These are phyloP conservation scores for Amphiura filiformis DNA, from an alignment of 35 echinoderm and acorn worm genomes.

Conservation along the genomic window DNA sequence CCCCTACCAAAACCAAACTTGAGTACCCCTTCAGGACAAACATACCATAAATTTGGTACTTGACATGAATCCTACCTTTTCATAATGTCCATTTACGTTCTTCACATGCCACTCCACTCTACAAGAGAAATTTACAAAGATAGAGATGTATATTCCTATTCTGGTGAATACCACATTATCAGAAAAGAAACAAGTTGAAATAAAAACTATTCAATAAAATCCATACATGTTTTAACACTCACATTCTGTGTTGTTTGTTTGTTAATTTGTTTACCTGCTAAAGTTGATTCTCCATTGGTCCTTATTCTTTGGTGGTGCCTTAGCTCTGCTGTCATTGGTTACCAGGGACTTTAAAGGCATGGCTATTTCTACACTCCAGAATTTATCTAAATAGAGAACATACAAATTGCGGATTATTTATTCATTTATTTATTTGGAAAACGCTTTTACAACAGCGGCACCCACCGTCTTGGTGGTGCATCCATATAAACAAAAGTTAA, in stretches of 20 bases:
- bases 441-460: no score
- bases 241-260: no score
- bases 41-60: no score
- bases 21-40: no score
- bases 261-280: conserved; percentile 70
- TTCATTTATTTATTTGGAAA: background rate
- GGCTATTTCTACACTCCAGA: conserved; percentile 78
- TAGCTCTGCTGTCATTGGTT: conserved; percentile 45
- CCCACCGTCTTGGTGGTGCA: no score
- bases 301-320: conserved; percentile 60
- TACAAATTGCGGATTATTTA: background rate
- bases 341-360: conserved; percentile 61
- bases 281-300: conserved; percentile 90
- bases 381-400: conserved; percentile 40
- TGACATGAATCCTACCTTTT: conserved; percentile 78
- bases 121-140: conserved; percentile 12
- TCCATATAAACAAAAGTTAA: no score
- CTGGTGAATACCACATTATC: no score
- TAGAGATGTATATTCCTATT: no score
- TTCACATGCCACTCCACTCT: conserved; percentile 88
- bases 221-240: no score
- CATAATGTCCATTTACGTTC: conserved; percentile 80
- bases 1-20: no score
- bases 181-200: no score
- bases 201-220: no score